These are phyloP conservation scores for Alviniconcha strummeri DNA, from an alignment of 2,888 invertebrate genomes.

Conservation along the genomic window DNA sequence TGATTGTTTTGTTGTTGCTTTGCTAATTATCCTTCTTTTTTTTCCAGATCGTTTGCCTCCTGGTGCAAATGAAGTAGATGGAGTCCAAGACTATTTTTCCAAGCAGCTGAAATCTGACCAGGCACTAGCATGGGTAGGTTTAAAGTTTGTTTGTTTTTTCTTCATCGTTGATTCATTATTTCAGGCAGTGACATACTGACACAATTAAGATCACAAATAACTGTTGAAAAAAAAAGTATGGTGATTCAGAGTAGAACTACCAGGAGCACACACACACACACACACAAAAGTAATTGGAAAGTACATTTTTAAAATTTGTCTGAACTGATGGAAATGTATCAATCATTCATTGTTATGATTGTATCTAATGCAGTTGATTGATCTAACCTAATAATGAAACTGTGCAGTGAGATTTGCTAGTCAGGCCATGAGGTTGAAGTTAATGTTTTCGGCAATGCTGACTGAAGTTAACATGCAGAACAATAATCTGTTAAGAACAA, in stretches of 20 bases:
- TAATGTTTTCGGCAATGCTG: too few relatives aligned
- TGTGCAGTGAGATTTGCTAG: too few relatives aligned
- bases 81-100: conserved; percentile 55
- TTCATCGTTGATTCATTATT: background rate
- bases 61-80: conserved; percentile 37
- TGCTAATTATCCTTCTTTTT: background rate
- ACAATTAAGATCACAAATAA: background rate
- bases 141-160: background rate
- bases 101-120: conserved; percentile 50
- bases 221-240: background rate
- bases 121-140: conserved; percentile 56
- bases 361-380: background rate
- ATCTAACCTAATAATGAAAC: too few relatives aligned
- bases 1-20: too few relatives aligned
- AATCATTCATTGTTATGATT: background rate
- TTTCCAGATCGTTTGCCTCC: conserved; percentile 30
- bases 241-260: too few relatives aligned
- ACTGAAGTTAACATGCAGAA: too few relatives aligned
- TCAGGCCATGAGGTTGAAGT: too few relatives aligned
- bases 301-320: background rate
- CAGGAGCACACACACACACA: too few relatives aligned
- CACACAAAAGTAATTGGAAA: background rate
- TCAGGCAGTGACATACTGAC: background rate
- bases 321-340: background rate
- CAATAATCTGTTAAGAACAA: background rate